Percentiles rank a stretch among this genome's conserved stretches.
Evolutionary conservation across 1,140 invertebrate genomes (phyloP).

Genomic region (Vanessa tameamea): DNA sequence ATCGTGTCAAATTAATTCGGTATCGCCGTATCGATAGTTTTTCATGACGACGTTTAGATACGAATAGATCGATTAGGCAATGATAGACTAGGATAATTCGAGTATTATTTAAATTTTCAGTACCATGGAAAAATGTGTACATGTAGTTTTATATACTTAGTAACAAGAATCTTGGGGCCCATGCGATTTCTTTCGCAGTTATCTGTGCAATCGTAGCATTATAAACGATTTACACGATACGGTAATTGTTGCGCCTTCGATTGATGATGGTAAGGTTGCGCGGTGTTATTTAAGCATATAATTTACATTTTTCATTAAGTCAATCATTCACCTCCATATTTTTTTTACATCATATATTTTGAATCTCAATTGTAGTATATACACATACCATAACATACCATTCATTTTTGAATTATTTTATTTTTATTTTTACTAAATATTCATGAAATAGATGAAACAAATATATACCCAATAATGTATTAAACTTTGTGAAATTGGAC

Average conservation of each 20-base stretch:
- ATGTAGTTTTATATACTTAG: slow-evolving; percentile 18
- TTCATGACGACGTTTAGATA: slow-evolving; percentile 9
- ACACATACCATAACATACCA: no score
- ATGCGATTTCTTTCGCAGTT: neutral
- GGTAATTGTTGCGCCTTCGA: no score
- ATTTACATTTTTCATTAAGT: no score
- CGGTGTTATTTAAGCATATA: no score
- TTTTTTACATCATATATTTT: neutral
- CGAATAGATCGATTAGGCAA: slow-evolving; percentile 14
- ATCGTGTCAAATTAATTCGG: slow-evolving; percentile 36
- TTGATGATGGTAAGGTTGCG: no score
- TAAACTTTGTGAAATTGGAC: neutral
- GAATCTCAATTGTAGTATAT: neutral
- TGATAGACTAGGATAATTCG: slow-evolving; percentile 19
- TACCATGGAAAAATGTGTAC: slow-evolving; percentile 12
- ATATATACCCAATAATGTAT: no score
- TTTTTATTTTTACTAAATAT: no score
- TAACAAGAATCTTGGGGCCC: slow-evolving; percentile 6
- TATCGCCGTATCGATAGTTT: slow-evolving; percentile 18
- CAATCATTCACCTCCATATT: no score
- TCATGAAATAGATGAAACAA: no score
- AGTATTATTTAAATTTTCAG: slow-evolving; percentile 13
- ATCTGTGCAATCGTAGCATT: no score
- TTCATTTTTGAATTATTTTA: no score
- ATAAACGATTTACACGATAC: no score